Percentiles rank a stretch among this genome's conserved stretches.
phyloP scores from a whole-genome alignment of 2,888 invertebrate species.

The Tachina lurida region DNA sequence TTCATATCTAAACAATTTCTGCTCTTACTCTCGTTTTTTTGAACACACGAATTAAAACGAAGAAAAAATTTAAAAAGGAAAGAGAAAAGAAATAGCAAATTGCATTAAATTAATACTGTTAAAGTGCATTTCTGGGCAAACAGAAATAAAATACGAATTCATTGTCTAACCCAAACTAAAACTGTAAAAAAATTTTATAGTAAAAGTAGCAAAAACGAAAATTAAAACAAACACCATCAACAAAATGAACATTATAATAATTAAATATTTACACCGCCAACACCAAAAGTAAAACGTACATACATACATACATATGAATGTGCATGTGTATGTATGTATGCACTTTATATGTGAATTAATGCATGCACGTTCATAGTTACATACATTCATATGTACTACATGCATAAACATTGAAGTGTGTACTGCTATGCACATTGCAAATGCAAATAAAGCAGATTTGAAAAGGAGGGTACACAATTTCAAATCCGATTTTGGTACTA shows the following conservation, averaged over 20 bases:
- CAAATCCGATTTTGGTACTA: too few relatives aligned
- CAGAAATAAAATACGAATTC: slow-evolving; percentile 5
- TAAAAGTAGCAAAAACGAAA: slow-evolving; percentile 14
- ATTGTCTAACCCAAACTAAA: slow-evolving; percentile 21
- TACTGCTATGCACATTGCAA: too few relatives aligned
- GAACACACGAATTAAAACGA: slow-evolving; percentile 12
- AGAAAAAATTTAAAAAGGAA: background rate
- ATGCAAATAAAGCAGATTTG: too few relatives aligned
- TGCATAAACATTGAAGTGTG: too few relatives aligned
- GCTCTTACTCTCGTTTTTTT: slow-evolving; percentile 34
- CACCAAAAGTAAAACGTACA: background rate
- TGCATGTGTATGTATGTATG: background rate
- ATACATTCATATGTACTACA: too few relatives aligned
- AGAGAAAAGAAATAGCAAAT: slow-evolving; percentile 39
- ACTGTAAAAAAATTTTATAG: slow-evolving; percentile 12
- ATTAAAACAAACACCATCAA: background rate
- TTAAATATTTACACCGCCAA: slow-evolving; percentile 8
- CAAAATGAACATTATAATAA: slow-evolving; percentile 13
- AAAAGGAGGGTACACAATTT: too few relatives aligned
- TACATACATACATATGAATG: background rate
- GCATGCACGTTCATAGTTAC: too few relatives aligned
- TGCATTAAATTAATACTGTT: slow-evolving; percentile 59
- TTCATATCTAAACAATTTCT: background rate
- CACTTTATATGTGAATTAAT: background rate
- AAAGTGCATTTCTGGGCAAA: slow-evolving; percentile 24